Evolutionary conservation across 2,888 invertebrate genomes (phyloP).

Genomic region (Drosophila atripex): DNA sequence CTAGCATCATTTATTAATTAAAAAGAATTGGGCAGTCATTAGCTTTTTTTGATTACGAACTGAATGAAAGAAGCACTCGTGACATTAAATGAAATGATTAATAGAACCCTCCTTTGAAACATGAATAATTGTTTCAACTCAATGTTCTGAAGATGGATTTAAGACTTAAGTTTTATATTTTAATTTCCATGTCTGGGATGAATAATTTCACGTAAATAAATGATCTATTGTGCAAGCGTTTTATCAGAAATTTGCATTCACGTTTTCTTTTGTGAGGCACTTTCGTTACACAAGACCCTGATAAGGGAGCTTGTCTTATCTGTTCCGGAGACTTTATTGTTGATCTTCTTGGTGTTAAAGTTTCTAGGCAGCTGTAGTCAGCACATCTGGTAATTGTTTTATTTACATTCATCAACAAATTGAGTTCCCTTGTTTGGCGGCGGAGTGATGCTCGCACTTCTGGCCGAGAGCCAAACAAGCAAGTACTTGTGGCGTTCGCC

Average conservation of each 20-base stretch:
- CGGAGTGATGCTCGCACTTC: constrained; percentile 26
- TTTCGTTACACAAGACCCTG: constrained; percentile 10
- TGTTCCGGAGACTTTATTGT: constrained; percentile 6
- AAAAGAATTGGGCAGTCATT: neutral
- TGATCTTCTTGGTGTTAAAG: constrained; percentile 12
- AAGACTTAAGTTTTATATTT: neutral
- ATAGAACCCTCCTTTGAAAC: no score
- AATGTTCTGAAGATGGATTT: neutral
- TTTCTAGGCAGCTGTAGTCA: constrained; percentile 7
- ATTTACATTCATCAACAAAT: constrained; percentile 61
- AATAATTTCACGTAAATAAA: constrained; percentile 10
- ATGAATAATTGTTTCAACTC: no score
- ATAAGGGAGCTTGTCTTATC: constrained; percentile 15
- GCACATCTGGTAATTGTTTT: constrained; percentile 8
- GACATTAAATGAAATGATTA: no score
- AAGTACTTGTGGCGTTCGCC: constrained; percentile 17
- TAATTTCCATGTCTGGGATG: constrained; percentile 4
- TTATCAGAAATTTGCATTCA: constrained; percentile 6
- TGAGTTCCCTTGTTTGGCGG: constrained; percentile 63
- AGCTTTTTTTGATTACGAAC: neutral
- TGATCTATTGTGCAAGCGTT: neutral
- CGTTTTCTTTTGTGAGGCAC: constrained; percentile 20
- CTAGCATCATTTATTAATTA: neutral
- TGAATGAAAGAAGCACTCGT: neutral
- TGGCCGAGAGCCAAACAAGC: constrained; percentile 30